Percentiles rank a stretch among this genome's conserved stretches.
These are phyloP conservation scores for Puffinus mauretanicus DNA, from an alignment of 2,113 vertebrate genomes.

Conservation along the genomic window DNA sequence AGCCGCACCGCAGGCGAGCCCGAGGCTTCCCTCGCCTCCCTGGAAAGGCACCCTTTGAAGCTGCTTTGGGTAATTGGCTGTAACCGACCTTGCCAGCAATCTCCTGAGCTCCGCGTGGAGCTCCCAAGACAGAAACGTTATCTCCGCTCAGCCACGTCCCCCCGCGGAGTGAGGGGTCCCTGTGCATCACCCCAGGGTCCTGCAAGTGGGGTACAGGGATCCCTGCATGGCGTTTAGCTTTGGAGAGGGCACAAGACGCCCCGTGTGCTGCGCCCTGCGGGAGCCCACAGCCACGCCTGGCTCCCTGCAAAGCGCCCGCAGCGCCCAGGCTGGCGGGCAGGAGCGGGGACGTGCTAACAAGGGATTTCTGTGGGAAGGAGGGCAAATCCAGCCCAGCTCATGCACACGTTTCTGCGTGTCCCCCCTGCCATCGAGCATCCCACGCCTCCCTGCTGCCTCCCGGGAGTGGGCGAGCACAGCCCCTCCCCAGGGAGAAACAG, in stretches of 20 bases:
- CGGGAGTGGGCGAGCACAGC: fast-evolving
- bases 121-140: neutral
- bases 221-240: fast-evolving
- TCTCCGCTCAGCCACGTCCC: neutral
- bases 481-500: neutral
- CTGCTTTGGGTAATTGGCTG: neutral
- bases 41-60: neutral
- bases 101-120: neutral
- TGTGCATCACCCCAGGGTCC: fast-evolving
- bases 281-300: neutral
- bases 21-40: neutral
- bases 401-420: fast-evolving
- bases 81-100: neutral
- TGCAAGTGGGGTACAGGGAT: neutral
- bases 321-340: neutral
- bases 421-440: neutral
- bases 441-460: neutral
- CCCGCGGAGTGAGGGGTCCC: fast-evolving
- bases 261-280: neutral
- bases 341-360: fast-evolving
- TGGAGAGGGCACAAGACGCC: neutral
- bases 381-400: neutral
- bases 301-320: fast-evolving
- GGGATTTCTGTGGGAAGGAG: neutral
- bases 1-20: neutral